Percentiles rank a stretch among this genome's conserved stretches.
Conservation (phyloP, 2,888 invertebrate species). For the Minunthozetes semirufus region DNA sequence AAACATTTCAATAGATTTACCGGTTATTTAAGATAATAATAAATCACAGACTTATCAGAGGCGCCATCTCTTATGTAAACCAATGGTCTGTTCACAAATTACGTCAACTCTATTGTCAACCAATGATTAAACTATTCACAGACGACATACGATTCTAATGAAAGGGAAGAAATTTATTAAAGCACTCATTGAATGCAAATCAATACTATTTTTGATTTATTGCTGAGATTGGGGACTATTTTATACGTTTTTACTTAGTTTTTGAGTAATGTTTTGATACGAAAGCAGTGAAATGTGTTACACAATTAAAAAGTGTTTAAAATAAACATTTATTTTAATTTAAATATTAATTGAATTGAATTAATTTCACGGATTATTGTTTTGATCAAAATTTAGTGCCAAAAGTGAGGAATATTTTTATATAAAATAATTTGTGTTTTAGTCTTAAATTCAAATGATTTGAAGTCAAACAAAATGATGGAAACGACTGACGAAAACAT, state of each 20-base stretch:
- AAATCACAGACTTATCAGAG: background rate
- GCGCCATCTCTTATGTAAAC: background rate
- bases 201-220: too few relatives aligned
- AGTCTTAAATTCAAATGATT: too few relatives aligned
- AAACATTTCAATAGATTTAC: too few relatives aligned
- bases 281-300: background rate
- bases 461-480: background rate
- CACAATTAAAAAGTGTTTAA: background rate
- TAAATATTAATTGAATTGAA: background rate
- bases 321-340: background rate
- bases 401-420: background rate
- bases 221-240: too few relatives aligned
- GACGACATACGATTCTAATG: background rate
- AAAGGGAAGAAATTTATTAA: background rate
- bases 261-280: too few relatives aligned
- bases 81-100: background rate
- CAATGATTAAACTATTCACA: background rate
- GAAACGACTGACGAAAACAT: constrained; percentile 1
- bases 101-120: background rate
- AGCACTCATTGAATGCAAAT: background rate
- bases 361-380: background rate
- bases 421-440: too few relatives aligned
- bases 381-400: background rate
- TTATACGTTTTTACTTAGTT: too few relatives aligned
- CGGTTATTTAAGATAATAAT: too few relatives aligned